Base-by-base conservation (phyloP, 2,113 vertebrate species). In the Boulengeromyrus knoepffleri region DNA sequence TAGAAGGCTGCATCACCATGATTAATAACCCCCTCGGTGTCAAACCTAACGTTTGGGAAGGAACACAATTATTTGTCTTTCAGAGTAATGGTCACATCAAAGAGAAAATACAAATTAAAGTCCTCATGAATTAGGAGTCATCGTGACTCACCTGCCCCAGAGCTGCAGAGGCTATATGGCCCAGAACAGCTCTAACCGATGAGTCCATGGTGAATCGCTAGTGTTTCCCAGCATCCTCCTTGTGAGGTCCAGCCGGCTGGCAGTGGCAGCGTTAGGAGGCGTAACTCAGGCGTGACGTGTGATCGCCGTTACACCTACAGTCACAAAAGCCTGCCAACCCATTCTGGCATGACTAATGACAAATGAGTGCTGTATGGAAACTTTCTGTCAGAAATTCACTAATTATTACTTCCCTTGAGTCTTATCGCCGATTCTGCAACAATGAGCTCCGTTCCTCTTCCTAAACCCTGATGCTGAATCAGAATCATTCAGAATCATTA, bases 21-120 rank as follows among this genome's bases (percentile, higher is more conserved):
- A 53, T 83, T 31, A 83, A 84, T 80, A 19, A 52, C 27, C 21
- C 53, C 24, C 58, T 87, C 89, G 46, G 74, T 39, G 45, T 66
- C 85, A 88, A 74, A 77, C 83, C 84, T 58, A 85, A 88, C 88
- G 56, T 90, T 91, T 88, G 66, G 36, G 21, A 12, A 56, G 53
- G 86, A 88, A 86, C 45, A 19, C 89, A 50, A 85, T 46, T 58
- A 91, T 90, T 42, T 85, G 56, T 88, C 86, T 85, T 80, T 66
- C 17, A 87, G 88, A 91, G 36, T 90, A 70, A 91, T 90, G 88
- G 74, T 66, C 86, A 89, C 91, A 89, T 90, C 90, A 91, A n/a
- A 31, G 83, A 85, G 58, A 46, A 89, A 47, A 85, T 62, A 74
- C 88, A 50, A 62, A 47, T 87, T 45, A 87, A 10, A 17, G 56